These are phyloP conservation scores for Echinarachnius parma DNA, from an alignment of 53 echinoderm and acorn worm genomes.

Conservation along the genomic window DNA sequence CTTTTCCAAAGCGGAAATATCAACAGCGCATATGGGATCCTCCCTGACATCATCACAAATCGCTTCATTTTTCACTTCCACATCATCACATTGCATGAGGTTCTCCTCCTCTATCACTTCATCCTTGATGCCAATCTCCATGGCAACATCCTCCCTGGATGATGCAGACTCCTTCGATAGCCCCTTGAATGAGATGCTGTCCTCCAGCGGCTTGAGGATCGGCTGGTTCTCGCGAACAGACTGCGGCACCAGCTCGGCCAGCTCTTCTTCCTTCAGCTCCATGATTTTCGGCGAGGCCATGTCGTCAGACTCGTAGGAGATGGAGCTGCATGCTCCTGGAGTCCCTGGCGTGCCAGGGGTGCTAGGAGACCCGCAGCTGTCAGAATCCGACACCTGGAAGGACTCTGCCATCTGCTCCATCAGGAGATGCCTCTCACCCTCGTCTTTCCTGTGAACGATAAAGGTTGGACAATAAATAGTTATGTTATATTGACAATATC, in stretches of 20 bases:
- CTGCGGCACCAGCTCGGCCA: conserved; percentile 64
- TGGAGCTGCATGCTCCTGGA: conserved; percentile 45
- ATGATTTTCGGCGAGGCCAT: conserved; percentile 40
- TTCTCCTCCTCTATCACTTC: conserved; percentile 2
- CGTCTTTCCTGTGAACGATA: conserved; percentile 74
- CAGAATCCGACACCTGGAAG: conserved; percentile 36
- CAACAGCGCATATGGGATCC: background rate
- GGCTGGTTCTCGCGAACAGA: conserved; percentile 59
- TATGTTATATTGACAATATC: too few species aligned
- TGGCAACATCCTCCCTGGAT: conserved; percentile 3
- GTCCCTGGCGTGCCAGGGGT: conserved; percentile 23
- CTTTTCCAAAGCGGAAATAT: background rate
- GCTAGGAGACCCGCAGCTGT: conserved; percentile 38
- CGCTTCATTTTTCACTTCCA: background rate
- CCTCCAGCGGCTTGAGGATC: conserved; percentile 60
- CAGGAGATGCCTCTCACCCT: conserved; percentile 77
- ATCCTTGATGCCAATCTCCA: conserved; percentile 10
- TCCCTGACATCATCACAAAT: background rate
- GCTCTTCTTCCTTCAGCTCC: conserved; percentile 51
- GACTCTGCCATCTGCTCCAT: conserved; percentile 79
- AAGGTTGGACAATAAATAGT: background rate
- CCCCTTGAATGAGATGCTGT: conserved; percentile 61
- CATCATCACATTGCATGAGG: conserved; percentile 6
- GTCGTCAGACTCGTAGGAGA: conserved; percentile 27
- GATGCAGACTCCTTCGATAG: background rate